Conservation (phyloP, 2,797 vertebrate genomes). For the Erethizon dorsatum region DNA sequence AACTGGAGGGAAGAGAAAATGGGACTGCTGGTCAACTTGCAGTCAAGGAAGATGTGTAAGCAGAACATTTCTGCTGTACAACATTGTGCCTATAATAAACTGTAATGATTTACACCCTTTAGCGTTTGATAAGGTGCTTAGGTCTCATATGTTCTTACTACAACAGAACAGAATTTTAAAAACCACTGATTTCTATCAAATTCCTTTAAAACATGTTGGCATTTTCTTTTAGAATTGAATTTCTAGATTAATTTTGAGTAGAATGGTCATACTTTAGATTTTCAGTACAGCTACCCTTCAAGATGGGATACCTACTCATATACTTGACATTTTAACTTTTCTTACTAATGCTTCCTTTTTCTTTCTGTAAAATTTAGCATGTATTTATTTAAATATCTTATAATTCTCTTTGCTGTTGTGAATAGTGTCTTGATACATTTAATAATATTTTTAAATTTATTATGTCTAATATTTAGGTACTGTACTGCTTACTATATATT, state of each 20-base stretch:
- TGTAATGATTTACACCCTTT: background rate
- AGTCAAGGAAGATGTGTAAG: background rate
- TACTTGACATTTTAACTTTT: background rate
- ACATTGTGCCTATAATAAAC: background rate
- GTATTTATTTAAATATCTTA: background rate
- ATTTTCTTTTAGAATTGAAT: constrained; percentile 2
- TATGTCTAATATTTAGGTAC: background rate
- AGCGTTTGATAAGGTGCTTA: background rate
- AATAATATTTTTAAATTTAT: background rate
- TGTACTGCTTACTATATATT: background rate
- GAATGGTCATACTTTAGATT: background rate
- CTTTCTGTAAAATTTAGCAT: background rate
- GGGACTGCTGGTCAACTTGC: background rate
- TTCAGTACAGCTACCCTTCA: background rate
- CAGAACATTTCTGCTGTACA: background rate
- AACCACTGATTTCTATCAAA: background rate
- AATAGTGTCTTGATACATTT: background rate
- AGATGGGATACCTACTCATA: background rate
- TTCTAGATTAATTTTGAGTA: background rate
- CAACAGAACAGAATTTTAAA: background rate
- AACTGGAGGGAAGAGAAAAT: too few species aligned
- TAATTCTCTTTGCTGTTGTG: background rate
- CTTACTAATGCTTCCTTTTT: background rate
- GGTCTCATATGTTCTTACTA: background rate
- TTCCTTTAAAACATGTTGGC: background rate